Base-by-base conservation (phyloP, 2,113 vertebrate genomes). In the Pterophyllum scalare region DNA sequence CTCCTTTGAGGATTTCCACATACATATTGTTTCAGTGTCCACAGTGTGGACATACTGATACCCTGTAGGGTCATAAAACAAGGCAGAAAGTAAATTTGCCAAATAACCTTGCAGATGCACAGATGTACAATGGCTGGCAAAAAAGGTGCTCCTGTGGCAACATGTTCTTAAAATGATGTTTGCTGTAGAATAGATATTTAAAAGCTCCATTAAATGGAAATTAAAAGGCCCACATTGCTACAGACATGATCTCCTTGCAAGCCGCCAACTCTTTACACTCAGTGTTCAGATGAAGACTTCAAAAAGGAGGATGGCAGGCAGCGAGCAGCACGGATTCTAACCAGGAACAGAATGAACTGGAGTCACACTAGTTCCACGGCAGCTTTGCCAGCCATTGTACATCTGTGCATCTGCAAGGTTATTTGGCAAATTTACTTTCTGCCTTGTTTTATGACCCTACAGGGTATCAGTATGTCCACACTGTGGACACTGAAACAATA, bases 171-270 rank as follows among this genome's bases (percentile, higher is more conserved):
- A 46, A 84, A 80, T 62, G n/a, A 82, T 87, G 85, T 83, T 76
- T 84, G 58, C 81, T 1, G 1, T 61, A 74, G 57, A 52, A 75
- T 58, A 38, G 58, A 72, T 72, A 19, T 72, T 54, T 72, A 33
- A n/a, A 31, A 62, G 67, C 17, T 17, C 17, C 52, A 91, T 90
- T 93, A 91, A 88, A 89, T 33, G 75, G 64, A 94, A 92, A 94
- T 94, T 87, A 94, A 86, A 80, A 87, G 87, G 86, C 77, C 90
- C 91, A 91, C 81, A 81, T 87, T 92, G 89, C 83, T 74, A 49
- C 83, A 77, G 64, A 81, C 79, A 84, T 57, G 65, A 74, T 88
- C 82, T 91, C 62, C 43, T 35, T 60, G 56, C 52, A 72, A 38
- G 59, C 58, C 80, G 57, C 38, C 28, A 19, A 81, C 60, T 87